Conservation (phyloP, 2,888 invertebrate species). For the Cryptocephalus moraei region DNA sequence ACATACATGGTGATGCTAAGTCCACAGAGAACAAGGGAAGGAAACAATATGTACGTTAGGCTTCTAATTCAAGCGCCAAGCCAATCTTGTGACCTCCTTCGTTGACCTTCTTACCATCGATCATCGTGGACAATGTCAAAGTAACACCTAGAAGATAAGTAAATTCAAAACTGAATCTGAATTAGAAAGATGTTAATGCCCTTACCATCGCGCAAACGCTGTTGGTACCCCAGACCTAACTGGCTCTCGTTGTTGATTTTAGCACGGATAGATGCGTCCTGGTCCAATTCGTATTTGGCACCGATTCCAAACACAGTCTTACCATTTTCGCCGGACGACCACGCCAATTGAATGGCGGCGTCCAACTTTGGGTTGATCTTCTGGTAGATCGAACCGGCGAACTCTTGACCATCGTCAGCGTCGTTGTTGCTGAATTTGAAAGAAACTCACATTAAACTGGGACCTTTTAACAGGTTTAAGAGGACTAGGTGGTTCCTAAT, state of each 20-base stretch:
- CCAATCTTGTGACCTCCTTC: constrained; percentile 97
- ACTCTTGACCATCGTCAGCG: constrained; percentile 90
- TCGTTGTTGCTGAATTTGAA: constrained; percentile 14
- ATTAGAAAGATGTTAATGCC: not conserved
- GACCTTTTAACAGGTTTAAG: not conserved
- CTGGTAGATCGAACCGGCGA: constrained; percentile 89
- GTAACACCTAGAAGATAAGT: constrained; percentile 62
- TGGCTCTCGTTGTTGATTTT: constrained; percentile 94
- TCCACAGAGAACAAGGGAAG: constrained; percentile 17
- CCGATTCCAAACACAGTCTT: constrained; percentile 90
- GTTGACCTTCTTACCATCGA: constrained; percentile 97
- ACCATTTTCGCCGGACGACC: constrained; percentile 83
- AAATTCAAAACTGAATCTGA: not conserved
- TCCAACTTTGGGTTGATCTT: constrained; percentile 80
- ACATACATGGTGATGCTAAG: constrained; percentile 21
- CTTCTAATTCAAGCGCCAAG: constrained; percentile 87
- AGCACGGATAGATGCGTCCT: constrained; percentile 74
- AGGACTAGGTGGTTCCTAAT: too few species aligned
- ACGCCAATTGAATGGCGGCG: constrained; percentile 82
- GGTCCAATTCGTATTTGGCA: constrained; percentile 77
- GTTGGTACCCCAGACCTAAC: constrained; percentile 90
- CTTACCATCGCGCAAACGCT: constrained; percentile 79
- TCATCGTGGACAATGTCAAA: constrained; percentile 80
- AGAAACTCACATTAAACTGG: not conserved
- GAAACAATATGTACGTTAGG: constrained; percentile 46